These are phyloP conservation scores for Vulpes ferrilata DNA, from an alignment of 2,113 vertebrate genomes.

Conservation along the genomic window DNA sequence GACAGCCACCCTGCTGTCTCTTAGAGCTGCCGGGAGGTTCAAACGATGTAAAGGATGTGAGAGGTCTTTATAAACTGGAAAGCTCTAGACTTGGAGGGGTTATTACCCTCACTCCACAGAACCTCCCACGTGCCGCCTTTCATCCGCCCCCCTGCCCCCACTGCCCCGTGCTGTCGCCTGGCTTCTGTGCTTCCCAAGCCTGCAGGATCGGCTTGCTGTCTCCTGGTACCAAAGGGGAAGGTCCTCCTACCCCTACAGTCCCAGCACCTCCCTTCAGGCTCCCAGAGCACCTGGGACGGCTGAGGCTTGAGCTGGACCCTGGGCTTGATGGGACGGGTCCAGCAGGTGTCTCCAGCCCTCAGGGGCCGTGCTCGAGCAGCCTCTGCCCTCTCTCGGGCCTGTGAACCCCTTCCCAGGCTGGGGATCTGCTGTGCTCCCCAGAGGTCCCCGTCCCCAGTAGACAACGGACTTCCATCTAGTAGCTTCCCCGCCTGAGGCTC, in stretches of 20 bases:
- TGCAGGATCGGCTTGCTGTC: background rate
- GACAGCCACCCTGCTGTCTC: background rate
- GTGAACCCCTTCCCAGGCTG: background rate
- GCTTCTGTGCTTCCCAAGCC: background rate
- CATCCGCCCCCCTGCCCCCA: too few species aligned
- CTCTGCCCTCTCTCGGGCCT: background rate
- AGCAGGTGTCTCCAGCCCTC: background rate
- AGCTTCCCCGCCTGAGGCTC: background rate
- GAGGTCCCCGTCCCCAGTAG: too few species aligned
- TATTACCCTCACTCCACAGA: slow-evolving; percentile 7
- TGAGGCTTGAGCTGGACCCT: background rate
- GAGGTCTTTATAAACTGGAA: background rate
- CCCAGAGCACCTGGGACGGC: background rate
- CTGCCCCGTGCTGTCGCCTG: fast-evolving
- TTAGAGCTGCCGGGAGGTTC: background rate
- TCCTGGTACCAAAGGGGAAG: background rate
- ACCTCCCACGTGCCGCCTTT: background rate
- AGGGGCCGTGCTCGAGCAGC: background rate
- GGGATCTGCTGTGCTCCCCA: background rate
- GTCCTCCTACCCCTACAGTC: background rate
- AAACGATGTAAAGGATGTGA: background rate
- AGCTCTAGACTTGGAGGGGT: background rate
- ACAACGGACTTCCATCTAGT: too few species aligned
- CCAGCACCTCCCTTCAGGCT: fast-evolving
- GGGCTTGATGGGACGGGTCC: background rate